These are phyloP conservation scores for Vulpes lagopus DNA, from an alignment of 2,113 vertebrate species.

Conservation along the genomic window DNA sequence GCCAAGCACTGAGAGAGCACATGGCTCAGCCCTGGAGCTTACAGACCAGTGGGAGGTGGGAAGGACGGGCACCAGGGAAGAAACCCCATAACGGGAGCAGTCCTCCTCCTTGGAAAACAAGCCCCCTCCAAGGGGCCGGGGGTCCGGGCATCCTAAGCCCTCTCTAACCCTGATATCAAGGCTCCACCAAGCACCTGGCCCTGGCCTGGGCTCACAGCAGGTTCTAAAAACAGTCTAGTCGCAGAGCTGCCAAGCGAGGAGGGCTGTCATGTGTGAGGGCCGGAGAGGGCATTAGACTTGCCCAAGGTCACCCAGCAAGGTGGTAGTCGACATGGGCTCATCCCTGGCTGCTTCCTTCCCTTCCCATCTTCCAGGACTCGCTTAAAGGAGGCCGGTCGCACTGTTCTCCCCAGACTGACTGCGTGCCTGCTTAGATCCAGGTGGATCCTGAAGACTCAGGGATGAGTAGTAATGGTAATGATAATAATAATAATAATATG, in stretches of 20 bases:
- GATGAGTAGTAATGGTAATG: accelerated
- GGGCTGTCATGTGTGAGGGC: not conserved
- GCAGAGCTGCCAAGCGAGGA: not conserved
- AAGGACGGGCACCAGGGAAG: accelerated
- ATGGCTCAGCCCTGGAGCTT: not conserved
- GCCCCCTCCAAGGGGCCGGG: not conserved
- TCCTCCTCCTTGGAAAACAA: not conserved
- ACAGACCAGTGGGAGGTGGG: not conserved
- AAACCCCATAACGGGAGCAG: not conserved
- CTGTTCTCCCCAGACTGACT: not conserved
- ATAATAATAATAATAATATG: not conserved
- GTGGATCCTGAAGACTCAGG: not conserved
- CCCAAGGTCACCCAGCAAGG: not conserved
- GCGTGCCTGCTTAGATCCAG: not conserved
- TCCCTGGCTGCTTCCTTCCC: not conserved
- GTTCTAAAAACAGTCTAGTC: not conserved
- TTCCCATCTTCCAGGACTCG: not conserved
- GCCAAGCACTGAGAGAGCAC: not conserved
- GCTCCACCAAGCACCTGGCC: not conserved
- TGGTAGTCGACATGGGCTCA: no score
- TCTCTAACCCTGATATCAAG: not conserved
- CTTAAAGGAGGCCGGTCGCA: not conserved
- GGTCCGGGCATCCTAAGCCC: not conserved
- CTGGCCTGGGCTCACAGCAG: not conserved
- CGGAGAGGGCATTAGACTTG: not conserved